Evolutionary conservation across 2,888 invertebrate genomes (phyloP), one percentile per base, ranked within the genome.

Genomic region (Lampropteryx suffumata): DNA sequence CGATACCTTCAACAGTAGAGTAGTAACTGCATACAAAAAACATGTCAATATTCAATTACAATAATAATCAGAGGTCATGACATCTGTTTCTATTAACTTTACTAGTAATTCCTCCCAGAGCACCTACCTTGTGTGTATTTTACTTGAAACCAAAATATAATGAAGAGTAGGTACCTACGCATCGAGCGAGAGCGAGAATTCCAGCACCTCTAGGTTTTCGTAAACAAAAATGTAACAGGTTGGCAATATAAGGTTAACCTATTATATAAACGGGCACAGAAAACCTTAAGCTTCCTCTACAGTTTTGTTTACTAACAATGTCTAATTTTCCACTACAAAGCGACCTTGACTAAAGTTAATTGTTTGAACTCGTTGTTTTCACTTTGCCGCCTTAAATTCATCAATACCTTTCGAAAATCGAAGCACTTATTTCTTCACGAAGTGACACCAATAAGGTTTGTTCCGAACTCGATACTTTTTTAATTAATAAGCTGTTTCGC

Each of bases 291-390:
- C 21, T 42, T 3, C 43, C 17, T 12, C 35, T 10, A 49, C 39
- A 24, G n/a, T 30, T 10, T 33, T 57, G 55, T 61, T 61, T 57
- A 59, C 55, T 26, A 35, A 51, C 49, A 48, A 50, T 7, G 6
- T 7, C 30, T n/a, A 41, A 13, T 30, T 41, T 37, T 34, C 9
- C 21, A 41, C 45, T 12, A 24, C 41, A 47, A 44, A 48, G 24
- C n/a, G 21, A 11, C 55, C 55, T 56, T 58, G 60, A 55, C 58
- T 48, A 50, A 58, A 35, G 21, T 28, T 4, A 1, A 3, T 3
- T 10, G 5, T 4, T 5, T 11, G 10, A 46, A 36, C 28, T 17
- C 46, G 49, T 44, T 40, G 49, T 17, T 41, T 17, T 35, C 57
- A 49, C 46, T 58, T 48, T 43, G 27, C 41, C 50, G 17, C 50